Conservation (phyloP, 1,140 invertebrate genomes). For the Heliothis subflexa region DNA sequence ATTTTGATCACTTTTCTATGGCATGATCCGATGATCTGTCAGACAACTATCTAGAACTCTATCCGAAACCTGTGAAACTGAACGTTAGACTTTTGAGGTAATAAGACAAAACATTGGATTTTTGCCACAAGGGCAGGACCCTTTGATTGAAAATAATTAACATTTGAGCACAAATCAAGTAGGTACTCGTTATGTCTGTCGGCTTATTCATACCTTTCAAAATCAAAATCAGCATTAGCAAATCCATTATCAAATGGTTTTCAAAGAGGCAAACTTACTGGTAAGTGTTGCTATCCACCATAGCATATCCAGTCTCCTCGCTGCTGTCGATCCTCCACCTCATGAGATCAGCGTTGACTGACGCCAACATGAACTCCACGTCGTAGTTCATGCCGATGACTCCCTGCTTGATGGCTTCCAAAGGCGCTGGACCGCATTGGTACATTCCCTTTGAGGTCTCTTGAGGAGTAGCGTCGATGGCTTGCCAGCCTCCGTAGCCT, state of each 20-base stretch:
- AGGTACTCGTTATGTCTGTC: not conserved
- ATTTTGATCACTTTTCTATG: too few relatives aligned
- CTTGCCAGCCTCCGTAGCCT: slow-evolving; percentile 92
- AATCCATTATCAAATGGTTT: too few relatives aligned
- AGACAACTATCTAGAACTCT: too few relatives aligned
- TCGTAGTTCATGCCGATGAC: slow-evolving; percentile 90
- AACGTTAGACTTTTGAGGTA: not conserved
- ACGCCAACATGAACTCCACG: slow-evolving; percentile 90
- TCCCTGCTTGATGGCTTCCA: slow-evolving; percentile 90
- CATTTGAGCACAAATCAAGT: too few relatives aligned
- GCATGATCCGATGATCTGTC: too few relatives aligned
- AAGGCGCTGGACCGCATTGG: slow-evolving; percentile 89
- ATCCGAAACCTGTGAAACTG: too few relatives aligned
- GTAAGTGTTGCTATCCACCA: slow-evolving; percentile 90
- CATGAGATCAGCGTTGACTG: slow-evolving; percentile 88
- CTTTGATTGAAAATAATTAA: too few relatives aligned
- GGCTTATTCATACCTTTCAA: not conserved
- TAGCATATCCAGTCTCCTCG: slow-evolving; percentile 87
- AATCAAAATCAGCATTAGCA: too few relatives aligned
- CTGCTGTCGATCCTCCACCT: slow-evolving; percentile 87
- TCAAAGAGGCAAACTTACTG: slow-evolving; percentile 86
- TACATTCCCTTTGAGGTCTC: slow-evolving; percentile 88
- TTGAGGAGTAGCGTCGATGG: slow-evolving; percentile 91
- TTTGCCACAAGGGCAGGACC: too few relatives aligned
- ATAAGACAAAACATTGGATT: not conserved